These are phyloP conservation scores for Lottia gigantea DNA, from an alignment of 2,888 invertebrate species.

Conservation along the genomic window DNA sequence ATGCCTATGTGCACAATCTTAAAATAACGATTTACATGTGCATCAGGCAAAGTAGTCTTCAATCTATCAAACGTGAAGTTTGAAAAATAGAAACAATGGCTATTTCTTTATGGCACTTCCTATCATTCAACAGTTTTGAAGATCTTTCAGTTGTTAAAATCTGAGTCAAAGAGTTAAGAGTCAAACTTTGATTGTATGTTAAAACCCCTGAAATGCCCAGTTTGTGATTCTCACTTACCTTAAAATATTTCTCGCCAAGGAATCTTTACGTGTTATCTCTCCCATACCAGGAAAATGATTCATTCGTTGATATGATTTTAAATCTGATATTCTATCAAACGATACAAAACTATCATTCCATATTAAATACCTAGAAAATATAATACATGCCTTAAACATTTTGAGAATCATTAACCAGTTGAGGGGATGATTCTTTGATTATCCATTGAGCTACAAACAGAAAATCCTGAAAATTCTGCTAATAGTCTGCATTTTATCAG, in stretches of 20 bases:
- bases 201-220: no score
- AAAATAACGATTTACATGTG: no score
- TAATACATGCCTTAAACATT: conserved; percentile 5
- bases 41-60: no score
- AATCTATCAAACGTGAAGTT: no score
- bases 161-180: no score
- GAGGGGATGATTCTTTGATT: background rate
- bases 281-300: conserved; percentile 69
- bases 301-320: conserved; percentile 66
- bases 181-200: no score
- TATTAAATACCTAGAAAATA: conserved; percentile 60
- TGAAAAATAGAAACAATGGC: no score
- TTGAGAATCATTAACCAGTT: background rate
- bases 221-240: conserved; percentile 50
- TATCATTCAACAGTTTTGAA: no score
- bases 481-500: background rate
- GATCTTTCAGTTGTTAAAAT: no score
- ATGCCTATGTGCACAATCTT: no score
- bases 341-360: conserved; percentile 68
- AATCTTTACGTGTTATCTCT: conserved; percentile 67
- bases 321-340: conserved; percentile 63
- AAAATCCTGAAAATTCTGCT: conserved; percentile 27
- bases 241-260: conserved; percentile 65
- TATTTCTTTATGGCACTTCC: no score
- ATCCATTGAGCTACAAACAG: no score